phyloP scores from a whole-genome alignment of 2,797 vertebrate species.

The Mormyrus hasselquistii region DNA sequence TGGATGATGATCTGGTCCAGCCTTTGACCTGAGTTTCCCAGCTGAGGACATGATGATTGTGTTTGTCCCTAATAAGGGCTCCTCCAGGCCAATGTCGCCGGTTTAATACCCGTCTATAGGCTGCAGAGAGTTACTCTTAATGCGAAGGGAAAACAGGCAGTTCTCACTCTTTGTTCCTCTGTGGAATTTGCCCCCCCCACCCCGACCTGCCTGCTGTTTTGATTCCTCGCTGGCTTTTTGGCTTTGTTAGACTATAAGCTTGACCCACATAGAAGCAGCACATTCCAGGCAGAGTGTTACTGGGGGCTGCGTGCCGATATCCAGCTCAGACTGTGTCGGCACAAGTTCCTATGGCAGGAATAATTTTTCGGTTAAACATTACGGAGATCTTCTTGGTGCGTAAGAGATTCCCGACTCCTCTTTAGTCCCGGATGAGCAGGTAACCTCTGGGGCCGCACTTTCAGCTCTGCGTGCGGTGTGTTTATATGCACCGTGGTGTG shows the following conservation, averaged over 20 bases:
- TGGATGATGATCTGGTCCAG: neutral
- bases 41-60: neutral
- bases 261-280: neutral
- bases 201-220: neutral
- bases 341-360: neutral
- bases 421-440: neutral
- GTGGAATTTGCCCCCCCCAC: neutral
- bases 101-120: neutral
- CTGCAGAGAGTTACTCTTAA: neutral
- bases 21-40: neutral
- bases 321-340: neutral
- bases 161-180: neutral
- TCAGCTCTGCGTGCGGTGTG: neutral
- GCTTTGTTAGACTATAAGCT: neutral
- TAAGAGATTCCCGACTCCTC: neutral
- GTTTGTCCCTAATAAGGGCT: neutral
- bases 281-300: neutral
- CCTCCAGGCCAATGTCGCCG: neutral
- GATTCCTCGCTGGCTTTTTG: neutral
- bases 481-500: neutral
- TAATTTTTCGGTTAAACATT: neutral
- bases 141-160: neutral
- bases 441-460: neutral
- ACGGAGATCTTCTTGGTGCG: neutral
- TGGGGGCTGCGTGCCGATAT: neutral